phyloP scores from a whole-genome alignment of 2,113 vertebrate species.

The Ceratotherium simum region DNA sequence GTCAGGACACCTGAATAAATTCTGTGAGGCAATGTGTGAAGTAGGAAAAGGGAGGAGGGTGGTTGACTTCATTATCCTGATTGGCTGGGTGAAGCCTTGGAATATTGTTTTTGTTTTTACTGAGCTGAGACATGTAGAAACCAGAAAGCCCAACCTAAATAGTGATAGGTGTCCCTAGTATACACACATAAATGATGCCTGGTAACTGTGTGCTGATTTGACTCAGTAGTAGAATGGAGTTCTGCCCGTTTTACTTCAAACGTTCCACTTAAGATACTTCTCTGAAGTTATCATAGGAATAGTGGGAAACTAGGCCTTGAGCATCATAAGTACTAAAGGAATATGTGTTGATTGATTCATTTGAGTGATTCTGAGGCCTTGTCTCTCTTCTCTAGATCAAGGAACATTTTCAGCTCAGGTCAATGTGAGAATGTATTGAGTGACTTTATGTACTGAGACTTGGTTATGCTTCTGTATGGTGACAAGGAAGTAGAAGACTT shows the following conservation, averaged over 20 bases:
- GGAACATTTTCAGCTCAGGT: constrained; percentile 48
- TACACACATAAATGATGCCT: neutral
- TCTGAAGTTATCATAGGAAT: constrained; percentile 8
- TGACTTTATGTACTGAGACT: neutral
- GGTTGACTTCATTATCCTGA: constrained; percentile 1
- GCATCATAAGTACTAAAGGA: neutral
- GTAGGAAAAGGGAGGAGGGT: neutral
- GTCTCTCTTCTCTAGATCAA: neutral
- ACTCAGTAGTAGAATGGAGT: neutral
- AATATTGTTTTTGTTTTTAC: neutral
- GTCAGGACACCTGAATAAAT: neutral
- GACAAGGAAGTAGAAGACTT: neutral
- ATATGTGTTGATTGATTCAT: neutral
- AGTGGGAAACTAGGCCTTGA: constrained; percentile 7
- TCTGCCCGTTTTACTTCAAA: constrained; percentile 20
- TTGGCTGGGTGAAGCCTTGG: neutral
- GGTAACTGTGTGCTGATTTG: neutral
- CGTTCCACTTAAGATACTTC: neutral
- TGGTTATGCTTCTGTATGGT: neutral
- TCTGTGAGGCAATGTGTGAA: neutral
- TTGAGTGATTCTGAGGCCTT: neutral
- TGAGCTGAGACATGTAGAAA: neutral
- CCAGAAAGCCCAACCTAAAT: neutral
- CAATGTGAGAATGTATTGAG: neutral
- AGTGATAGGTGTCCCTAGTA: neutral